phyloP scores from a whole-genome alignment of 2,113 vertebrate species.

The Rhea pennata region DNA sequence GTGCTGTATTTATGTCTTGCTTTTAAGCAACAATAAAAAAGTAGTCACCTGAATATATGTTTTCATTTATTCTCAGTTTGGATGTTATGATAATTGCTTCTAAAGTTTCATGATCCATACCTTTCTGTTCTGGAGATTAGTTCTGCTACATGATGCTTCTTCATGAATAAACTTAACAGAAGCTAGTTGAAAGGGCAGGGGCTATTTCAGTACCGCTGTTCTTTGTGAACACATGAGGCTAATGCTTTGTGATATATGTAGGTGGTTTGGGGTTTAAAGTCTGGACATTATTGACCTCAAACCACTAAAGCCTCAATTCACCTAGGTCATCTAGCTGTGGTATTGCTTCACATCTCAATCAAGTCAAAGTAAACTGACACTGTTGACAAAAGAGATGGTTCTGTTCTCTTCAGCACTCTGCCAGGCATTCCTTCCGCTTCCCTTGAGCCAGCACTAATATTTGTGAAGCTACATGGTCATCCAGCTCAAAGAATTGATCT shows the following conservation, averaged over 20 bases:
- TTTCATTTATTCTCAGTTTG: neutral
- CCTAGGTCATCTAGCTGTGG: neutral
- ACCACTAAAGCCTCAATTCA: conserved; percentile 34
- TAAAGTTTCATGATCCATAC: neutral
- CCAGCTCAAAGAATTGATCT: neutral
- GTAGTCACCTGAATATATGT: neutral
- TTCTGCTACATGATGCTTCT: neutral
- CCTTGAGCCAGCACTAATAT: neutral
- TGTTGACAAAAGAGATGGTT: neutral
- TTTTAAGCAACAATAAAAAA: neutral
- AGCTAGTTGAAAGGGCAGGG: neutral
- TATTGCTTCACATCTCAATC: conserved; percentile 21
- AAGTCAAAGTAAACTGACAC: neutral
- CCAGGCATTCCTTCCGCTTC: neutral
- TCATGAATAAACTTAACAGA: neutral
- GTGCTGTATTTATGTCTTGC: neutral
- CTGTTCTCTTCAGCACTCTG: neutral
- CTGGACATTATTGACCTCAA: conserved; percentile 30
- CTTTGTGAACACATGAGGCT: neutral
- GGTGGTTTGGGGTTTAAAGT: conserved; percentile 30
- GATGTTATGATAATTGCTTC: neutral
- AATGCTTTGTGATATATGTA: conserved; percentile 37
- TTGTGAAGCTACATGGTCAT: neutral
- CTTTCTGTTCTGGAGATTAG: neutral
- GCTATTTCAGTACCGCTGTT: neutral